A percentile compares a stretch with the other conserved stretches of the same genome.
phyloP scores from a whole-genome alignment of 2,888 invertebrate species.

The Tipula unca region DNA sequence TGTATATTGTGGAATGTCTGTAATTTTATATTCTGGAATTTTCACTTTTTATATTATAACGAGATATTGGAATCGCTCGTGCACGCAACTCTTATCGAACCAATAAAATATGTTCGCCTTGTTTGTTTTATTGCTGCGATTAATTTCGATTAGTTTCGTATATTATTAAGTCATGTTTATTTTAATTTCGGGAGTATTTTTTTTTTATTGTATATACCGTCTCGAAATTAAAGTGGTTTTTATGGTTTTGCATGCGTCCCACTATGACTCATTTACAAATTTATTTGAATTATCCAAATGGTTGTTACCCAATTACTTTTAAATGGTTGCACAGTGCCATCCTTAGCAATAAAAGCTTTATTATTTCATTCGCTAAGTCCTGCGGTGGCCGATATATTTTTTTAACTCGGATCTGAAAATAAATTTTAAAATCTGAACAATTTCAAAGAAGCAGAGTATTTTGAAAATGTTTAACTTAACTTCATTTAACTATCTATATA shows the following conservation, averaged over 20 bases:
- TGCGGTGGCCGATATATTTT: too few species aligned
- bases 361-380: too few species aligned
- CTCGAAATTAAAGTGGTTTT: not conserved
- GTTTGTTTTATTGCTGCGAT: not conserved
- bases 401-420: too few species aligned
- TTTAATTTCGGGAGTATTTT: not conserved
- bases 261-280: not conserved
- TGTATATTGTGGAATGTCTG: not conserved
- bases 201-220: too few species aligned
- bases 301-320: too few species aligned
- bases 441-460: too few species aligned
- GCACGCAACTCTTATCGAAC: not conserved
- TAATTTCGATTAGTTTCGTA: not conserved
- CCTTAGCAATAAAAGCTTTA: too few species aligned
- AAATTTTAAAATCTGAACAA: too few species aligned
- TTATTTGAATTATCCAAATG: too few species aligned
- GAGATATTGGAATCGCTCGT: not conserved
- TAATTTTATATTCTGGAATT: not conserved
- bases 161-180: slow-evolving; percentile 1
- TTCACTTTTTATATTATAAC: not conserved
- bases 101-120: not conserved
- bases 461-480: too few species aligned
- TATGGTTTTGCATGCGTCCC: not conserved
- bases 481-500: too few species aligned
- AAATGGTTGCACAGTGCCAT: too few species aligned